phyloP scores from a whole-genome alignment of 2,113 vertebrate species.

The Ceratotherium simum region DNA sequence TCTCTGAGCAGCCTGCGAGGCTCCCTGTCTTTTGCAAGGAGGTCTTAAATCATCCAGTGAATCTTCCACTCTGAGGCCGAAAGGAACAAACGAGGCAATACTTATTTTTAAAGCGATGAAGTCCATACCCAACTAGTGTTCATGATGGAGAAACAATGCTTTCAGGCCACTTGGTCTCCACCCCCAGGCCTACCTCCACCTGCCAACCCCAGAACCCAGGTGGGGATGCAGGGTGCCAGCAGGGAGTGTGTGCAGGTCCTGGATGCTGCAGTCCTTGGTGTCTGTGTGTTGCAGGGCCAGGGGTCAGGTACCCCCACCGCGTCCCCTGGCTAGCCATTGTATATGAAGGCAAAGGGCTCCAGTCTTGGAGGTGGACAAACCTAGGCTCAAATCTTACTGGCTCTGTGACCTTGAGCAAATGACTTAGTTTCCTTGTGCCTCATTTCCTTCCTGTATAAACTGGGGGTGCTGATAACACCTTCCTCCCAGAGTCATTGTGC shows the following conservation, averaged over 20 bases:
- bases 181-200: background rate
- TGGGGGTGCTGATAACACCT: background rate
- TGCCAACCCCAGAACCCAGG: background rate
- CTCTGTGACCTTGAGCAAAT: background rate
- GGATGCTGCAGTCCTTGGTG: background rate
- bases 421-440: background rate
- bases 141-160: background rate
- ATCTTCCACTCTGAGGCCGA: background rate
- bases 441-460: background rate
- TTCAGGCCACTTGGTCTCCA: background rate
- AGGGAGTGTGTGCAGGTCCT: background rate
- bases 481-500: background rate
- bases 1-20: background rate
- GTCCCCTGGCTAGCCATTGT: background rate
- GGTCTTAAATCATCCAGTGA: background rate
- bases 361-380: background rate
- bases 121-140: background rate
- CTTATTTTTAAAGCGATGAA: constrained; percentile 7
- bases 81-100: background rate
- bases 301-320: background rate
- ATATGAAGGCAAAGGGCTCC: background rate
- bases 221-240: background rate
- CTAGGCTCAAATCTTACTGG: background rate
- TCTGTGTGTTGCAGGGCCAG: no score
- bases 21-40: background rate